These are phyloP conservation scores for Trichopria drosophilae DNA, from an alignment of 2,888 invertebrate species.

Conservation along the genomic window DNA sequence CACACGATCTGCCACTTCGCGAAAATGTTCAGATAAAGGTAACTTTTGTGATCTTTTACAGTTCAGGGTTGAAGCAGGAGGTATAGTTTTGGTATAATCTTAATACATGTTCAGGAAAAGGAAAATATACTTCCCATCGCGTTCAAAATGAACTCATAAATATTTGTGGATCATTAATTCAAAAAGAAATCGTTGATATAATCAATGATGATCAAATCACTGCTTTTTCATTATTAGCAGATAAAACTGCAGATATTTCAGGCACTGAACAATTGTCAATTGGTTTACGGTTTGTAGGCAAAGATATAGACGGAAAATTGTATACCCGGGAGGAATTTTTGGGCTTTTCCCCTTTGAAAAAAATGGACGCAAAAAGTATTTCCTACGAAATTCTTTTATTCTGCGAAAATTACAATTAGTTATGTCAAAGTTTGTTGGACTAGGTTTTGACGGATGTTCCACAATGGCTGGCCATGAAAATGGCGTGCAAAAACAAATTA, in stretches of 20 bases:
- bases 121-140: too few species aligned
- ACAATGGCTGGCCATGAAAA: constrained; percentile 42
- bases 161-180: too few species aligned
- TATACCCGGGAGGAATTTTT: constrained; percentile 42
- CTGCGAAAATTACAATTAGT: constrained; percentile 30
- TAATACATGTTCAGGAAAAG: too few species aligned
- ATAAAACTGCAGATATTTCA: constrained; percentile 41
- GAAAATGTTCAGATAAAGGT: constrained; percentile 32
- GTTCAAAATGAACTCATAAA: too few species aligned
- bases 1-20: constrained; percentile 37
- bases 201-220: background rate
- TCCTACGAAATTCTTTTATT: constrained; percentile 39
- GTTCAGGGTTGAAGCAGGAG: constrained; percentile 25
- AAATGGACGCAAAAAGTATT: constrained; percentile 38
- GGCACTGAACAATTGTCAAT: constrained; percentile 38
- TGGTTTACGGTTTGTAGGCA: too few species aligned
- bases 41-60: constrained; percentile 32
- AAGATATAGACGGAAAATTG: too few species aligned
- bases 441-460: constrained; percentile 41
- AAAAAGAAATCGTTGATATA: background rate
- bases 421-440: constrained; percentile 37
- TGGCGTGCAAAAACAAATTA: constrained; percentile 40
- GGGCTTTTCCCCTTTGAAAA: constrained; percentile 39
- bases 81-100: constrained; percentile 27
- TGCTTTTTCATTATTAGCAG: constrained; percentile 2